These are phyloP conservation scores for Lateolabrax maculatus DNA, from an alignment of 2,797 vertebrate species.

Conservation along the genomic window DNA sequence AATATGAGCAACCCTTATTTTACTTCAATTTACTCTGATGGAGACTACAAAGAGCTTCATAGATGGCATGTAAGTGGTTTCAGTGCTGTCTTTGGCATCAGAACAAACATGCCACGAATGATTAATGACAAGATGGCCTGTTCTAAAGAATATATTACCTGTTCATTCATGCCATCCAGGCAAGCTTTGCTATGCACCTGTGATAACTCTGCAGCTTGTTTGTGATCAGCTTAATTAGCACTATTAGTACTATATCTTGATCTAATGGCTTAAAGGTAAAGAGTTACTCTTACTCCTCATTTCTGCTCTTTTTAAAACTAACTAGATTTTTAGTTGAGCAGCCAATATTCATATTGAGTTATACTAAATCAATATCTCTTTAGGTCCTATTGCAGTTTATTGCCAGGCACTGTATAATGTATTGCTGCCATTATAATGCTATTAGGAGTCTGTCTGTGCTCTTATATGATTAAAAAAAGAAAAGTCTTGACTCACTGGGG, in stretches of 20 bases:
- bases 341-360: conserved; percentile 21
- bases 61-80: background rate
- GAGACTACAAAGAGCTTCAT: background rate
- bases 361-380: conserved; percentile 48
- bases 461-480: conserved; percentile 21
- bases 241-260: background rate
- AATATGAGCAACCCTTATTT: background rate
- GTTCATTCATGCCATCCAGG: background rate
- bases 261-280: conserved; percentile 4
- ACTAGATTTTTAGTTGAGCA: conserved; percentile 23
- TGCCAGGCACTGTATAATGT: conserved; percentile 29
- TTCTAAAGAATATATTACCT: background rate
- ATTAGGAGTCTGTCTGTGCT: conserved; percentile 33
- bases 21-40: background rate
- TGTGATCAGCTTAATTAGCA: conserved; percentile 2
- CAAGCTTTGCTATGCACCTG: background rate
- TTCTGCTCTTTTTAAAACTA: conserved; percentile 17
- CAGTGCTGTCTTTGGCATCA: conserved; percentile 6
- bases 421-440: conserved; percentile 44
- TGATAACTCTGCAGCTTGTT: background rate
- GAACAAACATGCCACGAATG: background rate
- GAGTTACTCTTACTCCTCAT: background rate
- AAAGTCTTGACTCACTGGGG: background rate
- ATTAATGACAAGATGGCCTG: background rate
- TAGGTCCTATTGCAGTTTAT: conserved; percentile 4